These are phyloP conservation scores for Gallinago media DNA, from an alignment of 2,113 vertebrate species.

Conservation along the genomic window DNA sequence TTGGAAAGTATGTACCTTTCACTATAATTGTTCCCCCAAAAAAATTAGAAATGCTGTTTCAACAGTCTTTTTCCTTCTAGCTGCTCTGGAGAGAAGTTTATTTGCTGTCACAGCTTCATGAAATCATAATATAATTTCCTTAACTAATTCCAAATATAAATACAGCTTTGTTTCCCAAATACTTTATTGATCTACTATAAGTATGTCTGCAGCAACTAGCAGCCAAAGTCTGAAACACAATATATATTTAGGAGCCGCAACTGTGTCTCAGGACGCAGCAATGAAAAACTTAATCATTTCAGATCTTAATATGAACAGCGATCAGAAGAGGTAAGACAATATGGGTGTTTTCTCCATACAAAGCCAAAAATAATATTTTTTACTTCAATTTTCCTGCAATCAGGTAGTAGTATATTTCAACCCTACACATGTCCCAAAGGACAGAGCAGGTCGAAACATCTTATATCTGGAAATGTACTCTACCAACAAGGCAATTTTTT, in stretches of 20 bases:
- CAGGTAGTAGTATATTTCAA: neutral
- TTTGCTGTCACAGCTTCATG: neutral
- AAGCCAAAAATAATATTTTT: neutral
- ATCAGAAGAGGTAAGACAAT: neutral
- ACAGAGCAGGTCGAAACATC: neutral
- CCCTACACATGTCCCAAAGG: neutral
- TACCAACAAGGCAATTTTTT: neutral
- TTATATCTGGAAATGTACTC: neutral
- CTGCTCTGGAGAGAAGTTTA: neutral
- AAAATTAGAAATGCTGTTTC: neutral
- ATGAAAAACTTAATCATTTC: neutral
- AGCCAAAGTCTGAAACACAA: neutral
- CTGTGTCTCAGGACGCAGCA: neutral
- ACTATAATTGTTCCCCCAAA: neutral
- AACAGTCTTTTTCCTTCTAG: neutral
- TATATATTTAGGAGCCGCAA: neutral
- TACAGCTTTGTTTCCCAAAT: neutral
- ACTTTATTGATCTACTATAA: neutral
- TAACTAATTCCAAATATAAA: neutral
- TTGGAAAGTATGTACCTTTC: neutral
- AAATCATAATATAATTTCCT: neutral
- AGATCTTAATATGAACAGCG: neutral
- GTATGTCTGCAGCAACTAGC: neutral
- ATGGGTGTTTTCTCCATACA: neutral
- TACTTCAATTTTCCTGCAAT: neutral